Evolutionary conservation across 2,113 vertebrate genomes (phyloP), one percentile per base, ranked within the genome.

Genomic region (Atractosteus spatula): DNA sequence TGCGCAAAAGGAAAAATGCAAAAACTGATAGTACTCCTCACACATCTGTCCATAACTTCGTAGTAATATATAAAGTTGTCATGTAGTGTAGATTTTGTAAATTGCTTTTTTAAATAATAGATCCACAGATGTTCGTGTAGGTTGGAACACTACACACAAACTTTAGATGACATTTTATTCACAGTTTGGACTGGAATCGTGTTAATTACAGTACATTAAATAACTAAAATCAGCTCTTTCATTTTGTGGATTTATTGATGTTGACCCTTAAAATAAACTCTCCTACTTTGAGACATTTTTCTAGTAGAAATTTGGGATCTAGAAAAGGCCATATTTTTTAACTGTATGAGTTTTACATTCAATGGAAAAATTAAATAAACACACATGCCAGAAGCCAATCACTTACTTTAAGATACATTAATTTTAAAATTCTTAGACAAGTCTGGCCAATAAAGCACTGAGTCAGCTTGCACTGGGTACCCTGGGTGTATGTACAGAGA

Each of bases 211-310:
- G 47, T 51, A 51, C 10, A 51, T 51, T 3, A 51, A 51, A 10
- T 51, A 10, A 51, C 47, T 51, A 29, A 29, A 29, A 29, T 51
- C 47, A 51, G 47, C 55, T 41, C 11, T 44, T 66, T 61, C n/a
- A 29, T 29, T 16, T 47, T 61, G 10, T 66, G 13, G 62, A 71
- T 56, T 72, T 72, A 72, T 47, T 68, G 55, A 62, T 59, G 7
- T 62, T 62, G 69, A 56, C 41, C 13, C 8, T 29, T 59, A 59
- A 59, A 70, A 70, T 70, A 70, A 70, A 61, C 54, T 41, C 13
- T 13, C 12, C 14, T 12, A 43, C 43, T 42, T 62, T 44, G 56
- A 47, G 59, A 11, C 13, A n/a, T 29, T 71, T 44, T 56, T n/a
- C 10, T 51, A 10, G 47, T 51, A 14, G 62, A 12, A 45, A 17